Base-by-base conservation (phyloP, 2,888 invertebrate genomes). In the Dryadula phaetusa region DNA sequence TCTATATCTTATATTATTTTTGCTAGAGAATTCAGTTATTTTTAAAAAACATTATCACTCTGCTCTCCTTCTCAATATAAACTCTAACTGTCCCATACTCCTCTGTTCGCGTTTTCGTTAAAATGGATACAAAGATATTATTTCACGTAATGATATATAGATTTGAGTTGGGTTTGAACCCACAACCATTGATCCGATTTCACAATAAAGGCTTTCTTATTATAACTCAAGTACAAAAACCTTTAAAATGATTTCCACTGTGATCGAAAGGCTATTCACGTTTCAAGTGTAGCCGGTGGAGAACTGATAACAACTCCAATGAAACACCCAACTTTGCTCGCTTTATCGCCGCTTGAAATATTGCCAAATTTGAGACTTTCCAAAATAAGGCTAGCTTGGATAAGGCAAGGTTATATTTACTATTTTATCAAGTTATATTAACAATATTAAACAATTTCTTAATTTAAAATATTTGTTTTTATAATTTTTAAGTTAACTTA, bases 291-390 rank as follows among this genome's bases (percentile, higher is more conserved):
- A 64, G 60, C 32, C 60, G 60, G 60, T 32, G 3, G 69, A 46
- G 65, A 85, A 88, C 88, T 86, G 88, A 89, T 88, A 89, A 82
- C 84, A 88, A 88, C 85, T 89, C 84, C 81, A 86, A 82, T 87
- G 87, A 84, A 87, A 86, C 84, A 85, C 78, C 78, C 76, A 82
- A 87, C 82, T 87, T 82, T 78, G 77, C 80, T 87, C 87, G 82
- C 76, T 64, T 85, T 86, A 88, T 83, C 81, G 82, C 82, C 80
- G 74, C 78, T 83, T 84, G 86, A 87, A 88, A 87, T 87, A 88
- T 87, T 82, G 81, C 80, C 72, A 77, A 78, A 82, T 86, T 84
- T 87, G 86, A 85, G 84, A 83, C 80, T 77, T 83, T 81, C 74
- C 77, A 81, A 83, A 85, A 84, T 81, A 82, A 77, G 76, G 75